phyloP scores from a whole-genome alignment of 2,797 vertebrate species.

The Xenops minutus region DNA sequence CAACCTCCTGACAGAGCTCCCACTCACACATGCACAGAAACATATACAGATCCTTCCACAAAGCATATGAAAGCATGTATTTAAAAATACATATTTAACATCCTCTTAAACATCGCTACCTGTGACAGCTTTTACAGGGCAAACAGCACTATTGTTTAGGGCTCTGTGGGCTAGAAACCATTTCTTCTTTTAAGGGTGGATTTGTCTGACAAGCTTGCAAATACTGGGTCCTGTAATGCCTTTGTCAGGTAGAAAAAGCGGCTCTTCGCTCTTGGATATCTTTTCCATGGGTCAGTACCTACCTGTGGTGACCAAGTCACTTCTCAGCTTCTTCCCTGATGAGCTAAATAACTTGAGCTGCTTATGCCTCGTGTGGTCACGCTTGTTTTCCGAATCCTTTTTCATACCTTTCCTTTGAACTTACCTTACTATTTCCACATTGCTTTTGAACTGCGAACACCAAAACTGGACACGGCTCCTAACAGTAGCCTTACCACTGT shows the following conservation, averaged over 20 bases:
- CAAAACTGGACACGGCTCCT: slow-evolving; percentile 14
- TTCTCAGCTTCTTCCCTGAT: slow-evolving; percentile 22
- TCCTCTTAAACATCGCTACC: neutral
- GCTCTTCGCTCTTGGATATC: neutral
- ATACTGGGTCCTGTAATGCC: neutral
- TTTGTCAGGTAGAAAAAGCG: slow-evolving; percentile 13
- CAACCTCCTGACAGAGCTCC: neutral
- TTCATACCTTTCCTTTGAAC: slow-evolving; percentile 59
- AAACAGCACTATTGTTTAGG: slow-evolving; percentile 18
- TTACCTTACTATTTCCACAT: neutral
- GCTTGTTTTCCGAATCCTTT: slow-evolving; percentile 41
- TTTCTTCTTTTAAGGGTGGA: slow-evolving; percentile 1
- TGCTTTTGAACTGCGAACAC: slow-evolving; percentile 35
- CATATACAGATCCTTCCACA: neutral
- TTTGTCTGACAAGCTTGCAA: slow-evolving; percentile 12
- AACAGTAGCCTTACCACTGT: neutral
- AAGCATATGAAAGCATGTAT: neutral
- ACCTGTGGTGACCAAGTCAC: slow-evolving; percentile 5
- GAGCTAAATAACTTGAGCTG: slow-evolving; percentile 42
- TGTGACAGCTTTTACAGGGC: neutral
- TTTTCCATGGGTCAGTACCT: slow-evolving; percentile 28
- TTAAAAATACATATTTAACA: slow-evolving; percentile 7
- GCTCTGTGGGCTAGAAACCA: neutral
- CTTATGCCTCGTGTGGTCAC: slow-evolving; percentile 22
- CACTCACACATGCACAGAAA: slow-evolving; percentile 14